Conservation (phyloP, 1,140 invertebrate species). For the Ectropis grisescens region DNA sequence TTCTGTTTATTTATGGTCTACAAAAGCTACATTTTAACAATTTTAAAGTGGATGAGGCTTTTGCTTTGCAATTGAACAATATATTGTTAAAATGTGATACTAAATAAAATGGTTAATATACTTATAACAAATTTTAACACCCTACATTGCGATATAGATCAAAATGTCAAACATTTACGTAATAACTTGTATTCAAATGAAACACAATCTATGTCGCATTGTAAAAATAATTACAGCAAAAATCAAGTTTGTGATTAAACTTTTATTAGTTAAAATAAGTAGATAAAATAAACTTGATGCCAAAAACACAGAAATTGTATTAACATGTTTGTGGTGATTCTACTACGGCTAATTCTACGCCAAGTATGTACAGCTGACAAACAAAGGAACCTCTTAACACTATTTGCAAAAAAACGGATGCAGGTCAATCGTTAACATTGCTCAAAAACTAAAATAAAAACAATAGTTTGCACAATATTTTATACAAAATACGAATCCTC, state of each 20-base stretch:
- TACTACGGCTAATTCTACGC: constrained; percentile 50
- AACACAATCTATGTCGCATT: too few species aligned
- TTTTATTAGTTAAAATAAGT: constrained; percentile 70
- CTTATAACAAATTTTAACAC: too few species aligned
- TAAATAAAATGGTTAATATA: too few species aligned
- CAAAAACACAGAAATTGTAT: constrained; percentile 62
- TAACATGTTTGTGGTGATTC: constrained; percentile 57
- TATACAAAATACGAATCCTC: constrained; percentile 29
- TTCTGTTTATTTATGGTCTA: too few species aligned
- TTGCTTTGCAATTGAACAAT: too few species aligned
- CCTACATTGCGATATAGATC: too few species aligned
- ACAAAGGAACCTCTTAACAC: constrained; percentile 39
- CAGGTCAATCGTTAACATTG: constrained; percentile 56
- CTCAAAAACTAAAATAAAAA: constrained; percentile 20
- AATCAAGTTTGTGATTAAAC: constrained; percentile 47
- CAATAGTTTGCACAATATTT: constrained; percentile 17
- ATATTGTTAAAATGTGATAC: too few species aligned
- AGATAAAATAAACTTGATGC: constrained; percentile 70
- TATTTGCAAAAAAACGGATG: constrained; percentile 40
- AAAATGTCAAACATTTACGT: too few species aligned
- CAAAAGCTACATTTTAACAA: too few species aligned
- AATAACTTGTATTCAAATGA: too few species aligned
- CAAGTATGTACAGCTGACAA: constrained; percentile 60
- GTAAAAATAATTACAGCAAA: too few species aligned
- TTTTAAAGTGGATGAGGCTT: too few species aligned